Base-by-base conservation (phyloP, 2,888 invertebrate genomes). In the Alloscopus bannaensis region DNA sequence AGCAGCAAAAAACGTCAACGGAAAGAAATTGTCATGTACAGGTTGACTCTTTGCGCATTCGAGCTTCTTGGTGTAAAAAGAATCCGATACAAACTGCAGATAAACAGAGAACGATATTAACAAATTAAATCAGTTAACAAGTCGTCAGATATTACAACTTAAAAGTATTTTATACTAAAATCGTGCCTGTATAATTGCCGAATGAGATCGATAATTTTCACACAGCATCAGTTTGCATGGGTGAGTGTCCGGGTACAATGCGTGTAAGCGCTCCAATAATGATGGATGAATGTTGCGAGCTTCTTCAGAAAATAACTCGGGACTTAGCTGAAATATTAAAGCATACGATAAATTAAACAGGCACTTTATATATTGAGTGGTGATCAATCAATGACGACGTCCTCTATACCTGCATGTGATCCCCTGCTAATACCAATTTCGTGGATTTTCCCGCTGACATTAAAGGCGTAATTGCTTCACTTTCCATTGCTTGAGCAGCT, bases 401-500 rank as follows among this genome's bases (percentile, higher is more conserved):
- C n/a, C n/a, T 16, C 28, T 31, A 57, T 69, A 88, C 88, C 89
- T 91, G 91, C 94, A 94, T 94, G 87, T 95, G 94, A 89, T 95
- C 95, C 64, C 95, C 95, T 60, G 95, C 95, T 52, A 95, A 88
- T 0, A 95, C 94, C 73, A 95, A 91, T 52, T 94, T 90, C 0
- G 95, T 95, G 13, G 90, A 90, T 65, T 91, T 90, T 80, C 91
- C 92, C 2, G 94, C 94, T 75, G 95, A 87, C 0, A 93, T 92
- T 70, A 95, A 87, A 0, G 95, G 94, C 89, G 94, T 94, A 16
- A 95, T 91, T 0, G 94, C 94, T 88, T 95, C 95, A 88, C 94
- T 94, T 88, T 95, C 95, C 90, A 95, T 92, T 0, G 94, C 94
- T 87, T 95, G 95, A 0, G 95, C 95, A 0, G 95, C 95, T 89